Percentiles rank a stretch among this genome's conserved stretches.
Evolutionary conservation across 2,888 invertebrate genomes (phyloP).

Genomic region (Tridacna crocea): DNA sequence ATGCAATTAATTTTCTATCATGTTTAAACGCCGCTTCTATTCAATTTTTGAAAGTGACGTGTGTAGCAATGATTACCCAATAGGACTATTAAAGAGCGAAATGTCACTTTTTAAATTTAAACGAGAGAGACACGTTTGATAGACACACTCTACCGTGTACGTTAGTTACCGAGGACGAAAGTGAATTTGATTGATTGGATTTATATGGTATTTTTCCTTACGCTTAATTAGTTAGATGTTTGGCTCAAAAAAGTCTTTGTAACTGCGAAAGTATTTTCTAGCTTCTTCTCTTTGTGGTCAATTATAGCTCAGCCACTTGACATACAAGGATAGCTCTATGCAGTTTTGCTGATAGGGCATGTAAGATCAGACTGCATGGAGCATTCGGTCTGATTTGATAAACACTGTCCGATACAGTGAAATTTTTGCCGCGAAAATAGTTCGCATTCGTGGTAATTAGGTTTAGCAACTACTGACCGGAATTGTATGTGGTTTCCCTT

Average conservation of each 20-base stretch:
- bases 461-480: too few relatives aligned
- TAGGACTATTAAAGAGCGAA: neutral
- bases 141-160: neutral
- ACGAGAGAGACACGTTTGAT: neutral
- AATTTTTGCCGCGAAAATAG: too few relatives aligned
- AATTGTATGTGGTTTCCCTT: too few relatives aligned
- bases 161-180: neutral
- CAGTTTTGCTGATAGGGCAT: too few relatives aligned
- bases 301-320: too few relatives aligned
- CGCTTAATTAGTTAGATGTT: neutral
- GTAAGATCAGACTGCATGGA: too few relatives aligned
- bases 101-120: conserved; percentile 8
- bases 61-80: conserved; percentile 8
- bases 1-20: conserved; percentile 21
- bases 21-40: conserved; percentile 12
- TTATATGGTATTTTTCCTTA: neutral
- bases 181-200: conserved; percentile 1
- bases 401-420: too few relatives aligned
- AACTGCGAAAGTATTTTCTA: too few relatives aligned
- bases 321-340: too few relatives aligned
- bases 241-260: neutral
- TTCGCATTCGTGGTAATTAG: too few relatives aligned
- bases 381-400: too few relatives aligned
- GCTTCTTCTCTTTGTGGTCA: too few relatives aligned
- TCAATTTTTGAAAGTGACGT: neutral